Percentiles rank a stretch among this genome's conserved stretches.
phyloP scores from a whole-genome alignment of 2,888 invertebrate genomes.

The Cataglyphis albicans region DNA sequence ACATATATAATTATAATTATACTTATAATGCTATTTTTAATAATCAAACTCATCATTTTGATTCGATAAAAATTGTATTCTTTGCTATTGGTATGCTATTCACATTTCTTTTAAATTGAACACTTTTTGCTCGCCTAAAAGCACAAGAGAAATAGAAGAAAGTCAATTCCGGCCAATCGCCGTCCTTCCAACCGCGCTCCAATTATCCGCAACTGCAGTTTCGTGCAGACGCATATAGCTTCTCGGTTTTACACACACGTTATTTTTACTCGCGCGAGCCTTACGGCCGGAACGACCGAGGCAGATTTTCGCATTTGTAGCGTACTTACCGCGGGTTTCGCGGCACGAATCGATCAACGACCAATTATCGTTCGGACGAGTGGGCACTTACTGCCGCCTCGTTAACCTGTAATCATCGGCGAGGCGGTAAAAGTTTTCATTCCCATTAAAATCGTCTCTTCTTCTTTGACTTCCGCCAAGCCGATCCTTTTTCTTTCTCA shows the following conservation, averaged over 20 bases:
- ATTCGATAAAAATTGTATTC: background rate
- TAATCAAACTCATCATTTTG: background rate
- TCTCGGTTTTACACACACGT: conserved; percentile 33
- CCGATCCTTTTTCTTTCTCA: conserved; percentile 5
- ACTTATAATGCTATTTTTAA: background rate
- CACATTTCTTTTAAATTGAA: conserved; percentile 4
- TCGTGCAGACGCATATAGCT: conserved; percentile 39
- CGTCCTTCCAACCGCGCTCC: conserved; percentile 37
- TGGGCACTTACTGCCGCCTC: conserved; percentile 64
- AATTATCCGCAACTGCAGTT: conserved; percentile 51
- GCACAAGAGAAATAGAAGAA: conserved; percentile 33
- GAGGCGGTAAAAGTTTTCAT: conserved; percentile 68
- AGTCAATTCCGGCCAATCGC: conserved; percentile 40
- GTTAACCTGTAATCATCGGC: conserved; percentile 70
- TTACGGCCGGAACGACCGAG: conserved; percentile 43
- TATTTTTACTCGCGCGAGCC: conserved; percentile 39
- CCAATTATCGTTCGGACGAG: conserved; percentile 70
- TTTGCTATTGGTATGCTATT: background rate
- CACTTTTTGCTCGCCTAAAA: background rate
- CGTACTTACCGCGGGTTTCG: conserved; percentile 54
- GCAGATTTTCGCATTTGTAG: conserved; percentile 65
- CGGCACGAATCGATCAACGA: conserved; percentile 68
- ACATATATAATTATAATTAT: background rate
- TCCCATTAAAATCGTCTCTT: conserved; percentile 63
- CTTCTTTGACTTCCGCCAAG: conserved; percentile 23